phyloP scores from a whole-genome alignment of 2,113 vertebrate genomes.

The Burhinus oedicnemus region DNA sequence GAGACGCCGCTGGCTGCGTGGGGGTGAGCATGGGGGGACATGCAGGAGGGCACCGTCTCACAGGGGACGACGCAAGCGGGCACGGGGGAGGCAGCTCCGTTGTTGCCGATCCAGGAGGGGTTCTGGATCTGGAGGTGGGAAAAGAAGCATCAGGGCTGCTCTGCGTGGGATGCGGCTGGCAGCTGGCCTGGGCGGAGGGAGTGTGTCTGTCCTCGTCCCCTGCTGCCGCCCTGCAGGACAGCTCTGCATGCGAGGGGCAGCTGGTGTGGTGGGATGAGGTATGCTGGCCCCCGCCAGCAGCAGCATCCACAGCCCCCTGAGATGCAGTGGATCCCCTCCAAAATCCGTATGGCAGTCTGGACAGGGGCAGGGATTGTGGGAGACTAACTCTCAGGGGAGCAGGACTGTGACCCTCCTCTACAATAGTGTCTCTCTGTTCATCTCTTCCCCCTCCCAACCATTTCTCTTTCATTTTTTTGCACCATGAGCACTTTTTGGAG shows the following conservation, averaged over 20 bases:
- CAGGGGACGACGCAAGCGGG: constrained; percentile 95
- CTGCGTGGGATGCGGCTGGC: accelerated
- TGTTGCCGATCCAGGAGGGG: constrained; percentile 92
- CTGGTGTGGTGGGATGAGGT: accelerated
- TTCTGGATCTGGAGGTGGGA: constrained; percentile 90
- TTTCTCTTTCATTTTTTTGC: background rate
- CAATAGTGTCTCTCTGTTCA: background rate
- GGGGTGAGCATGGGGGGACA: constrained; percentile 92
- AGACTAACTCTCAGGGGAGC: background rate
- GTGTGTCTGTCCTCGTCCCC: accelerated
- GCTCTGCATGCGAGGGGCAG: background rate
- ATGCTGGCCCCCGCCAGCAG: background rate
- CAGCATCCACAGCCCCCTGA: accelerated
- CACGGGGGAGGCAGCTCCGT: constrained; percentile 88
- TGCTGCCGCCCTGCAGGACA: too few relatives aligned
- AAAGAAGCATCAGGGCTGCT: background rate
- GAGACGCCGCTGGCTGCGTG: constrained; percentile 88
- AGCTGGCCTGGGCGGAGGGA: background rate
- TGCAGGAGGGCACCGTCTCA: constrained; percentile 92
- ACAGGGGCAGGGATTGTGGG: background rate
- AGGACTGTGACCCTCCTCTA: background rate
- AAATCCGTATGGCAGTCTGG: background rate
- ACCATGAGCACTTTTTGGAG: background rate
- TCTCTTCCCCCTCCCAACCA: background rate
- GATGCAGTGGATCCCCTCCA: background rate